A percentile compares a stretch with the other conserved stretches of the same genome.
phyloP scores from a whole-genome alignment of 2,888 invertebrate genomes.

The Parelbella ahira region DNA sequence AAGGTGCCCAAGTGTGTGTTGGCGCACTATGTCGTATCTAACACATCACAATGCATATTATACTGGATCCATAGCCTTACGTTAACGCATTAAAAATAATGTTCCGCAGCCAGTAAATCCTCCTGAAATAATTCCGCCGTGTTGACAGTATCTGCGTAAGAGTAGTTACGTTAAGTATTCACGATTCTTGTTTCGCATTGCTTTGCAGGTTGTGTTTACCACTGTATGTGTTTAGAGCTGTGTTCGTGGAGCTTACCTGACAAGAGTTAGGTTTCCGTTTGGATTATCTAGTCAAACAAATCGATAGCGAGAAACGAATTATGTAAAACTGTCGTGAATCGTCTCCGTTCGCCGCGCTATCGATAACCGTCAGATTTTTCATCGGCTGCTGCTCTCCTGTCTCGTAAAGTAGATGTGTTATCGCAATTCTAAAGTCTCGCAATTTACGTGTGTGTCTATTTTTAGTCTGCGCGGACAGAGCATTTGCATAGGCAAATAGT shows the following conservation, averaged over 20 bases:
- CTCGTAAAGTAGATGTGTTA: conserved; percentile 1
- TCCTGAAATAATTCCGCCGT: no score
- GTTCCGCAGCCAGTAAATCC: no score
- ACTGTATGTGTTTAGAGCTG: background rate
- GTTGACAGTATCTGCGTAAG: background rate
- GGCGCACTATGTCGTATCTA: no score
- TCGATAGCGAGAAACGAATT: conserved; percentile 12
- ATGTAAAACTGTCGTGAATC: conserved; percentile 3
- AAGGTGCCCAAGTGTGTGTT: no score
- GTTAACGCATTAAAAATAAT: no score
- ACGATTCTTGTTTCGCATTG: conserved; percentile 9
- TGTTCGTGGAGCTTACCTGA: conserved; percentile 4
- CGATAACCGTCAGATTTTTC: conserved; percentile 7
- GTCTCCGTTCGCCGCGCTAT: conserved; percentile 10
- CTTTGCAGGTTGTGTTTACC: conserved; percentile 5
- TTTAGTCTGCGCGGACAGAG: no score
- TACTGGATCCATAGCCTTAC: no score
- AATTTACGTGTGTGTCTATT: background rate
- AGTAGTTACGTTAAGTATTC: conserved; percentile 1
- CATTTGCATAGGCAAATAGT: no score
- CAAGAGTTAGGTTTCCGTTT: conserved; percentile 13
- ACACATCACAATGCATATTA: no score
- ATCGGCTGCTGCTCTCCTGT: background rate
- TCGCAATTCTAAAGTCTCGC: background rate
- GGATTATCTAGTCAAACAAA: conserved; percentile 10